phyloP scores from a whole-genome alignment of 2,797 vertebrate species.

The Artibeus lituratus region DNA sequence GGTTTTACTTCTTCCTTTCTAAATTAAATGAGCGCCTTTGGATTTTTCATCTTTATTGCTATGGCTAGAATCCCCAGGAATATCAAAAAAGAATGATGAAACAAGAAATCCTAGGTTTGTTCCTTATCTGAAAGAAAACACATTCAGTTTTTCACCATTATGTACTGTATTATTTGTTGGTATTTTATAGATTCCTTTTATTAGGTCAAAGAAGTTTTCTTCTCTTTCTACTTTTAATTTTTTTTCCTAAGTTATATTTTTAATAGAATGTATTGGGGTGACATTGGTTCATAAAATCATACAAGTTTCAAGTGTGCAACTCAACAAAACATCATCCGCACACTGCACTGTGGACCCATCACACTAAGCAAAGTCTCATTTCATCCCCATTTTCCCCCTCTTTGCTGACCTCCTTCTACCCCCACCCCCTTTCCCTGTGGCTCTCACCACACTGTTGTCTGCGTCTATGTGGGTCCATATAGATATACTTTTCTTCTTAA shows the following conservation, averaged over 20 bases:
- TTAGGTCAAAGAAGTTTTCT: neutral
- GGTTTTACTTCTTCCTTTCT: neutral
- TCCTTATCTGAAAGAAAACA: neutral
- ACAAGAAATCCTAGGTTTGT: neutral
- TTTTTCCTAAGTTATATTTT: neutral
- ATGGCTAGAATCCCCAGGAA: neutral
- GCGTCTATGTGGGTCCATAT: no score
- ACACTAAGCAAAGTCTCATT: no score
- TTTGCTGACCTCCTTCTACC: no score
- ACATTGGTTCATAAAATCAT: no score
- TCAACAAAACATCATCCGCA: no score
- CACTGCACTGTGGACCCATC: no score
- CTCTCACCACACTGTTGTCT: no score
- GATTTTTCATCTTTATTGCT: neutral
- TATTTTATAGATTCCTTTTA: neutral
- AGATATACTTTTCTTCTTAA: no score
- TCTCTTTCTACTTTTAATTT: neutral
- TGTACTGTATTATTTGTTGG: neutral
- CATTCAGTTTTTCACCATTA: neutral
- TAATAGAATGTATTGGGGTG: no score
- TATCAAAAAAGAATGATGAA: neutral
- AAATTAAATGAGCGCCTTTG: neutral
- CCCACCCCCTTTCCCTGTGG: no score
- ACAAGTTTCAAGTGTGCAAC: no score
- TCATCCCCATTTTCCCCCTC: no score